Percentiles rank a stretch among this genome's conserved stretches.
Evolutionary conservation across 2,888 invertebrate genomes (phyloP).

Genomic region (Camponotus fellah): DNA sequence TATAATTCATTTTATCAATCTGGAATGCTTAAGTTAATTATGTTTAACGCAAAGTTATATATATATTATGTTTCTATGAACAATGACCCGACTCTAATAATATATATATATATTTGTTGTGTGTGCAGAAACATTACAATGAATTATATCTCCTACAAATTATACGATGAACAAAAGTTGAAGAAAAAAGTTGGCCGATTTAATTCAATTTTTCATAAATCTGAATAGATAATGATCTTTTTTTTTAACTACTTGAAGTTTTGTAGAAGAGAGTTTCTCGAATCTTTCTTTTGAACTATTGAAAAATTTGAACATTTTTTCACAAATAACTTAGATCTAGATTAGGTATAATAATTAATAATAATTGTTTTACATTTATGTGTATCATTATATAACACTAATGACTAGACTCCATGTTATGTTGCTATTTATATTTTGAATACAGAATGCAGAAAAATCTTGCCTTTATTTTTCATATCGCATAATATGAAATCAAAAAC

Average conservation of each 20-base stretch:
- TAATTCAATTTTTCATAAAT: not conserved
- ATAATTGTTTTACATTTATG: slow-evolving; percentile 19
- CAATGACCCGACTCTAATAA: slow-evolving; percentile 5
- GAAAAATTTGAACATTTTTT: not conserved
- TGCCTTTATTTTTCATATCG: slow-evolving; percentile 23
- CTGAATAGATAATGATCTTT: not conserved
- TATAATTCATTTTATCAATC: not conserved
- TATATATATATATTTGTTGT: not conserved
- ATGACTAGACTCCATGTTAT: slow-evolving; percentile 83
- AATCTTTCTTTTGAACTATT: not conserved
- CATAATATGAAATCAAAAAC: slow-evolving; percentile 60
- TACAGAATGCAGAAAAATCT: slow-evolving; percentile 24
- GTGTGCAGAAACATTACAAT: not conserved
- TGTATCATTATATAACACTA: slow-evolving; percentile 75
- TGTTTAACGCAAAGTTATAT: not conserved
- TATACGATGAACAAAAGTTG: not conserved
- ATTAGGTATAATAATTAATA: not conserved
- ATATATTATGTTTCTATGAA: slow-evolving; percentile 9
- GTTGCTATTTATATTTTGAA: slow-evolving; percentile 78
- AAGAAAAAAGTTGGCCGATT: not conserved
- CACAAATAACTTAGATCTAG: not conserved
- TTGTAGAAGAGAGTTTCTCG: not conserved
- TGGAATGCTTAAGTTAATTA: slow-evolving; percentile 14
- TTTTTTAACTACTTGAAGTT: not conserved
- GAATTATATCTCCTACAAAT: not conserved